Base-by-base conservation (phyloP, 92 coral and sea anemone genomes). In the Zoanthus solanderi region DNA sequence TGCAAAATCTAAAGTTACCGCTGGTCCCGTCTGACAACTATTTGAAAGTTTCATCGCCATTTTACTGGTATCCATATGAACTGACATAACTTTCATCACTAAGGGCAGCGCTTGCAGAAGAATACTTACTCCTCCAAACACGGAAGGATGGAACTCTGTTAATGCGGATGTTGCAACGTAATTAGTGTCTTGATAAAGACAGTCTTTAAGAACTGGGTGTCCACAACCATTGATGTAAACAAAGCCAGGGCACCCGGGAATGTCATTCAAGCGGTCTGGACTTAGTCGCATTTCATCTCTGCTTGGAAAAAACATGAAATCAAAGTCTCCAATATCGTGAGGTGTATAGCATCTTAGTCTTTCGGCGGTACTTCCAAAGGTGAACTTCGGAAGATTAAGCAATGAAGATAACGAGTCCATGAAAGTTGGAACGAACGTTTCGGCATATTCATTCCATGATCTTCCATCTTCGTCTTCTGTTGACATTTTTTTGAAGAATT, bases 351-450 rank as follows among this genome's bases (percentile, higher is more conserved):
- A 89, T 86, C 72, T 91, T 14, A 93, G 83, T 17, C 87, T 87
- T 79, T 94, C 96, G 0, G 68, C 88, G 0, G 96, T 79, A 53
- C 96, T 92, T 29, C 96, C 96, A 57, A 86, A 87, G 17, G 18
- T 48, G 28, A 66, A 10, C 37, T 30, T 71, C 1, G 85, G 85
- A 7, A 81, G 60, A 6, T 47, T 18, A 13, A 78, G 53, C 42
- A 0, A 7, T 42, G 75, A 44, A 0, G 89, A 71, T 4, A 48
- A 12, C 29, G 46, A 52, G 30, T 44, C 30, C 23, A 85, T 10
- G 2, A 66, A 3, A 14, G 6, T n/a, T 7, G 52, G 13, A 4
- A 69, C 4, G n/a, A 17, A 67, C 10, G 17, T 37, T 29, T 85
- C 86, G 44, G 69, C 83, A 54, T 68, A 85, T 13, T 57, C 57